Evolutionary conservation across 2,113 vertebrate genomes (phyloP), one percentile per base, ranked within the genome.

Genomic region (Phrynocephalus versicolor): DNA sequence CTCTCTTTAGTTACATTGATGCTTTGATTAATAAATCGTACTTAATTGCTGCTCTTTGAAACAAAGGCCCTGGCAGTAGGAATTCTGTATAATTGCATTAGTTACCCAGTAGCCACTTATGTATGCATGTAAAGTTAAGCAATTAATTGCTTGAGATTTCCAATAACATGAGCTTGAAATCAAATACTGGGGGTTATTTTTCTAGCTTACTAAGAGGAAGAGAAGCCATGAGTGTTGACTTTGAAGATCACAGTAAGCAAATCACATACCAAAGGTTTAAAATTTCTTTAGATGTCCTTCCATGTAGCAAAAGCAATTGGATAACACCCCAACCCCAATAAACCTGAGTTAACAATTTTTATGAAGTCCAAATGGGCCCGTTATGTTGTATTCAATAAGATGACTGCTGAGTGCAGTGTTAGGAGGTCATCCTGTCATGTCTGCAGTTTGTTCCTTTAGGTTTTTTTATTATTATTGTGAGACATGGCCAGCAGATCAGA

Each of bases 401-500:
- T 25, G 2, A 55, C 33, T 84, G 41, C 60, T 76, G 41, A 51
- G 65, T 67, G 65, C 39, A 76, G 65, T 51, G 62, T 67, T 62
- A 21, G 27, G 15, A 10, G 45, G 45, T 51, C 45, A 51, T 5
- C 45, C 45, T 51, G 45, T 6, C 10, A 5, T 51, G 45, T 51
- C 45, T 51, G 10, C 10, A 6, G 45, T 72, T 75, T n/a, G 35
- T 0, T 9, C 58, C 30, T 23, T 13, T 15, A 25, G 0, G 0
- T n/a, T n/a, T 37, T 41, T 16, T n/a, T n/a, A n/a, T n/a, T 80
- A n/a, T 51, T 81, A 65, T n/a, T 77, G 30, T 25, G 78, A 30
- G 14, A 82, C 30, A 76, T 0, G 19, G 7, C 21, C 55, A 23
- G 37, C 64, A 64, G 77, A 78, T 0, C 0, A 0, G 13, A 60